These are phyloP conservation scores for Leptinotarsa rubiginosa DNA, from an alignment of 2,888 invertebrate species.

Conservation along the genomic window DNA sequence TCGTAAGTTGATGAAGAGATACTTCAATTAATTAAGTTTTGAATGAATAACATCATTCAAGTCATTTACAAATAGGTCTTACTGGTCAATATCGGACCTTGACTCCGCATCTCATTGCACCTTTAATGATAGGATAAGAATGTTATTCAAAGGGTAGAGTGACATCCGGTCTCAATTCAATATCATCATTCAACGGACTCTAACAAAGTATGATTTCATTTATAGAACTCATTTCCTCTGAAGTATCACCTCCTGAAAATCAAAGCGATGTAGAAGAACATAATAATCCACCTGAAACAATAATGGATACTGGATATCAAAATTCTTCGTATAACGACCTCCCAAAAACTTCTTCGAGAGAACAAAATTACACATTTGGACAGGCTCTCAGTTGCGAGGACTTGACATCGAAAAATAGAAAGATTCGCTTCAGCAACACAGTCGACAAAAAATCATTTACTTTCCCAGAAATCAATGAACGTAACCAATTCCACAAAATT, in stretches of 20 bases:
- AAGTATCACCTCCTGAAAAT: constrained; percentile 16
- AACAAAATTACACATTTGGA: constrained; percentile 44
- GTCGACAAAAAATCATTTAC: constrained; percentile 3
- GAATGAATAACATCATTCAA: no score
- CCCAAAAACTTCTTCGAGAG: constrained; percentile 42
- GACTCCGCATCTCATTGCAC: no score
- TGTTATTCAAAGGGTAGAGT: no score
- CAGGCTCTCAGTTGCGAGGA: not conserved
- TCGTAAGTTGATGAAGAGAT: no score
- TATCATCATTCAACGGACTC: not conserved
- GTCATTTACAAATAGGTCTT: no score
- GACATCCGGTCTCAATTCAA: no score
- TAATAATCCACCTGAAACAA: constrained; percentile 9
- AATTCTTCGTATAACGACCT: constrained; percentile 52
- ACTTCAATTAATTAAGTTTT: no score
- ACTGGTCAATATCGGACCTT: no score
- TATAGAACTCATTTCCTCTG: constrained; percentile 23
- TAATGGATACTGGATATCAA: constrained; percentile 59
- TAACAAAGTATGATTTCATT: not conserved
- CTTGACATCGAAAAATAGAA: not conserved
- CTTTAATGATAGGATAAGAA: no score
- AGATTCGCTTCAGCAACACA: not conserved
- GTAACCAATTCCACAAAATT: not conserved
- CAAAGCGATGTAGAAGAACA: constrained; percentile 15
- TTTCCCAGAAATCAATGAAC: not conserved